Conservation (phyloP, 2,113 vertebrate species). For the Gambusia holbrooki region DNA sequence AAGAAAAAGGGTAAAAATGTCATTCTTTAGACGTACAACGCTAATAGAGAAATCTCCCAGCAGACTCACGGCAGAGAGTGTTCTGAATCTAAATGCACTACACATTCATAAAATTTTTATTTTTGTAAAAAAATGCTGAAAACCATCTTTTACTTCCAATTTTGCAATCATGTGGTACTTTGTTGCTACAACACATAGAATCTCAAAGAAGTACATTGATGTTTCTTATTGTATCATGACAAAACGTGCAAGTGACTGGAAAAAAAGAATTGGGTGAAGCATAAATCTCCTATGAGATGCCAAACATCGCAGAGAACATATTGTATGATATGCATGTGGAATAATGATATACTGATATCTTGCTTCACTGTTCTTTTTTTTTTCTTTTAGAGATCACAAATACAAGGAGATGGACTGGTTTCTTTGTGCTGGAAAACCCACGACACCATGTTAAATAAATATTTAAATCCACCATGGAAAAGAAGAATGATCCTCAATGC, state of each 20-base stretch:
- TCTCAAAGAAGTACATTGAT: no score
- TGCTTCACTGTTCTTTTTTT: background rate
- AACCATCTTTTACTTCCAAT: background rate
- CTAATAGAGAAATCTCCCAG: no score
- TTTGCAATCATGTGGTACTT: background rate
- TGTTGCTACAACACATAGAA: background rate
- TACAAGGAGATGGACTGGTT: conserved; percentile 73
- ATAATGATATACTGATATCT: conserved; percentile 3
- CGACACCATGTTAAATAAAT: conserved; percentile 82
- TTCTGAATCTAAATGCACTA: background rate
- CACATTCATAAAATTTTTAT: background rate
- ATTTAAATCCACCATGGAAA: conserved; percentile 65
- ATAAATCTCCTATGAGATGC: background rate
- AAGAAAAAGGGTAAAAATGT: no score
- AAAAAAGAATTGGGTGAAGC: background rate
- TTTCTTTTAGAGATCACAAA: conserved; percentile 52
- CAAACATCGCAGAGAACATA: conserved; percentile 11
- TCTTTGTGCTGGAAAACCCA: conserved; percentile 90
- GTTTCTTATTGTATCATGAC: no score
- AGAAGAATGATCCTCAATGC: conserved; percentile 78
- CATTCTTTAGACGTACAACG: no score
- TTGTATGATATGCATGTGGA: background rate
- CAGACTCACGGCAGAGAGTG: no score
- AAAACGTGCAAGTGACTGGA: background rate
- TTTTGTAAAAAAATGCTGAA: background rate